Base-by-base conservation (phyloP, 2,888 invertebrate species). In the Nomada fabriciana region DNA sequence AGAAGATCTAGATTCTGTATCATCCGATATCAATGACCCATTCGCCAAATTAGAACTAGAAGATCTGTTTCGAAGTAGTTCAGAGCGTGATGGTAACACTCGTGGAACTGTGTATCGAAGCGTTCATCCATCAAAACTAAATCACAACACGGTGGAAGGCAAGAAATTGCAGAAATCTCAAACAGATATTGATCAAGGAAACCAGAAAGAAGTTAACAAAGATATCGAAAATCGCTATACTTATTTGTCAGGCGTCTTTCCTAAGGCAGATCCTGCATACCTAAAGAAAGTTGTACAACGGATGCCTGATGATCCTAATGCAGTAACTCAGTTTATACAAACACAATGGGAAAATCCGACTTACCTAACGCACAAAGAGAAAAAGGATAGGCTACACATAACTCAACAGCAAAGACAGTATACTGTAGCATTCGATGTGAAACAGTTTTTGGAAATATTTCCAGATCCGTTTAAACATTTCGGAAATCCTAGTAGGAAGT, bases 401-500 rank as follows among this genome's bases (percentile, higher is more conserved):
- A 86, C 92, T 0, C 92, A 94, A 3, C 94, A 94, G 82, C 93
- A 93, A 57, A 92, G 91, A 71, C 93, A 94, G 47, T 95, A 94
- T 76, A 94, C 94, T 0, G 90, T 90, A 0, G 92, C 94, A 5
- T 95, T 95, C 71, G 88, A 92, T 53, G 89, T 94, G 0, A 89
- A 93, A 79, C 89, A 94, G 20, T 95, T 94, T 88, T 80, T 95
- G 0, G 90, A 94, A 70, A 83, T 94, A 10, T 94, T 94, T 86
- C 94, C 94, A 1, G 92, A 95, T 87, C 95, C 95, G 2, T 88
- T 92, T 55, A 76, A 20, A 87, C 91, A 82, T 93, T 94, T 89
- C 13, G 75, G 89, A 82, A 65, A 91, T 82, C 15, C 43, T 20
- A 63, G 82, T 0, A 87, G 90, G 63, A 18, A 67, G 7, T 83